These are phyloP conservation scores for Hyphantria cunea DNA, from an alignment of 1,140 invertebrate genomes.

Conservation along the genomic window DNA sequence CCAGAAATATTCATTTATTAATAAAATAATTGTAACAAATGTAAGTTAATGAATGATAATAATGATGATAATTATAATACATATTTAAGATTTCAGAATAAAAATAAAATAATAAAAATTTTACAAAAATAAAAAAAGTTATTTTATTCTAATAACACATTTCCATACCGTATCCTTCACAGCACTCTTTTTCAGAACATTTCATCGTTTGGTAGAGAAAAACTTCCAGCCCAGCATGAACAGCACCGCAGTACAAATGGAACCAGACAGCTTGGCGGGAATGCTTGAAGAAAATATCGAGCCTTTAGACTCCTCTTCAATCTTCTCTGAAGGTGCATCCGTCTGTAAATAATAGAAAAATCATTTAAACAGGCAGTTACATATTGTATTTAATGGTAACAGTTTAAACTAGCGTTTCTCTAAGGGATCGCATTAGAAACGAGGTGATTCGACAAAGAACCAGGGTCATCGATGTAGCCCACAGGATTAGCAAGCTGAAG, in stretches of 20 bases:
- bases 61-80: too few species aligned
- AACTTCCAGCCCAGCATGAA: constrained; percentile 78
- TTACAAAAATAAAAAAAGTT: too few species aligned
- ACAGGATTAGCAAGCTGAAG: too few species aligned
- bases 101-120: too few species aligned
- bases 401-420: too few species aligned
- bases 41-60: too few species aligned
- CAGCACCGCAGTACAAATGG: constrained; percentile 75
- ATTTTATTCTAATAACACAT: constrained; percentile 19
- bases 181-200: not conserved
- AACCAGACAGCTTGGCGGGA: constrained; percentile 70
- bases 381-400: not conserved
- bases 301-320: constrained; percentile 47
- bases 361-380: not conserved
- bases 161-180: constrained; percentile 6
- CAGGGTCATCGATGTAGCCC: too few species aligned
- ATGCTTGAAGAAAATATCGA: constrained; percentile 69
- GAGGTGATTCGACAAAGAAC: too few species aligned
- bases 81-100: too few species aligned
- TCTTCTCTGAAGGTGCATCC: constrained; percentile 45
- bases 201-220: constrained; percentile 75
- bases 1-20: too few species aligned
- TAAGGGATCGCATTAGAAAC: too few species aligned
- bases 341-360: constrained; percentile 62
- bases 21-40: too few species aligned